A percentile compares a stretch with the other conserved stretches of the same genome.
Conservation (phyloP, 2,113 vertebrate species). For the Calonectris borealis region DNA sequence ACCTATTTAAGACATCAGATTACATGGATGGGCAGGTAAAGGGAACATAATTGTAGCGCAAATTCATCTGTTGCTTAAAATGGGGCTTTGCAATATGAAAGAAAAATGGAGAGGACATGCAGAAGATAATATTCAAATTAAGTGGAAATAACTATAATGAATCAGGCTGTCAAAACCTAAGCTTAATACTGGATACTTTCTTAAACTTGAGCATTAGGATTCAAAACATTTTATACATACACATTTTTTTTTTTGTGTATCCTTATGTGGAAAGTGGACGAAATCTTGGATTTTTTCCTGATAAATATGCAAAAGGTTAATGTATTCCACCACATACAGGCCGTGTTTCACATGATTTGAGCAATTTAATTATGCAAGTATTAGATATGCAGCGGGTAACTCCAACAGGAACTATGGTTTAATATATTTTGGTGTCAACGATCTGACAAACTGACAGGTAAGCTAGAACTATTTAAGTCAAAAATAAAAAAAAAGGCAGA, state of each 20-base stretch:
- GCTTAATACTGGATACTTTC: background rate
- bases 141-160: background rate
- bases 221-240: background rate
- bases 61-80: background rate
- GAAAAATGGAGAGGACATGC: background rate
- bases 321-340: background rate
- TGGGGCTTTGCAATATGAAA: background rate
- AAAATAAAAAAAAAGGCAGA: background rate
- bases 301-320: background rate
- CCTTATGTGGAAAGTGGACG: background rate
- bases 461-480: background rate
- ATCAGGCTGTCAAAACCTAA: background rate
- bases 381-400: background rate
- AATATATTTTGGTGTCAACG: background rate
- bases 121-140: slow-evolving; percentile 16
- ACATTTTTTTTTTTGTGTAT: background rate
- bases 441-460: background rate
- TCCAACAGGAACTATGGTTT: background rate
- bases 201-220: background rate
- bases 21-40: background rate
- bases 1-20: background rate
- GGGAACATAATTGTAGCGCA: background rate
- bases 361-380: background rate
- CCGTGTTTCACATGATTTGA: background rate
- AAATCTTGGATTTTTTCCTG: background rate